A percentile compares a stretch with the other conserved stretches of the same genome.
Evolutionary conservation across 1,140 invertebrate species (phyloP).

Genomic region (Carposina sasakii): DNA sequence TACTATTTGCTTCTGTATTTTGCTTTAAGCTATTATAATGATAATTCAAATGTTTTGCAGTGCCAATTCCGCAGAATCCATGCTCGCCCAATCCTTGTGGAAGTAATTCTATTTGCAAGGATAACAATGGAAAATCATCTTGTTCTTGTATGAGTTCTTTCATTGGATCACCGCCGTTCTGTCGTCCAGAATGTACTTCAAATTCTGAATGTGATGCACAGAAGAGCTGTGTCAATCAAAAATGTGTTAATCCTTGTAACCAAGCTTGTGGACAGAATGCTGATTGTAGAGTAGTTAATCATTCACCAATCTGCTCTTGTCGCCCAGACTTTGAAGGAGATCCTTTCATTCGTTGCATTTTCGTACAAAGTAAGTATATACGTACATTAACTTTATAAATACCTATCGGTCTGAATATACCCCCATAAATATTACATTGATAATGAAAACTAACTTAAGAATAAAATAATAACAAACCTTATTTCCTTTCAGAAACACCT

Average conservation of each 20-base stretch:
- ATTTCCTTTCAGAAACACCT: constrained; percentile 34
- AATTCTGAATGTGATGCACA: constrained; percentile 87
- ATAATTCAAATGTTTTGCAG: constrained; percentile 57
- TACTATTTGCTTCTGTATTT: constrained; percentile 71
- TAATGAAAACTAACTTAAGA: not conserved
- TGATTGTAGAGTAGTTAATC: constrained; percentile 82
- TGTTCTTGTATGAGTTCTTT: constrained; percentile 77
- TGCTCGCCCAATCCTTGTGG: constrained; percentile 82
- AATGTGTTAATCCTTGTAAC: constrained; percentile 79
- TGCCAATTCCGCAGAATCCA: constrained; percentile 65
- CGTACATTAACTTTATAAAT: not conserved
- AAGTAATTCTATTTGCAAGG: constrained; percentile 80
- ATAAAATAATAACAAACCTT: not conserved
- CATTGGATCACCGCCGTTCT: constrained; percentile 76
- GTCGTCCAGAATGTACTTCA: constrained; percentile 84
- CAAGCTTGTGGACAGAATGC: constrained; percentile 83
- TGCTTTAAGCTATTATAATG: not conserved
- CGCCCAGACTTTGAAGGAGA: constrained; percentile 75
- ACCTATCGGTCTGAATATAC: not conserved
- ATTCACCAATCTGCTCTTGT: constrained; percentile 83
- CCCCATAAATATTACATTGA: not conserved
- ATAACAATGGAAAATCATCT: constrained; percentile 74
- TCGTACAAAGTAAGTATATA: constrained; percentile 45
- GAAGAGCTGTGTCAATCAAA: constrained; percentile 82
- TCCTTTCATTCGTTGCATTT: constrained; percentile 76